phyloP scores from a whole-genome alignment of 2,797 vertebrate species.

The Oreochromis mossambicus region DNA sequence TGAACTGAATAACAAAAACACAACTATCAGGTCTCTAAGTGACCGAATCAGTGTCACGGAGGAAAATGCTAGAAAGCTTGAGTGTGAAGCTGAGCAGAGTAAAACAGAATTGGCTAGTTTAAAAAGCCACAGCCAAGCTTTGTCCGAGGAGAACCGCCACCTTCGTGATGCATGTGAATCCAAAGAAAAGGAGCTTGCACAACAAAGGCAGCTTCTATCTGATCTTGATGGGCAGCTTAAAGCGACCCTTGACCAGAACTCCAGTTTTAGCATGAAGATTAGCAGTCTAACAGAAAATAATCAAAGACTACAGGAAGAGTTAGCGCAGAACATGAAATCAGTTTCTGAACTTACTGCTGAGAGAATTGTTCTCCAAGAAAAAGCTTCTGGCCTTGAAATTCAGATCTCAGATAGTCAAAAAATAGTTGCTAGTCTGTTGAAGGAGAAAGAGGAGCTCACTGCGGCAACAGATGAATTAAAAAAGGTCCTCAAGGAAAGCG shows the following conservation, averaged over 20 bases:
- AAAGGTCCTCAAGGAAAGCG: constrained; percentile 63
- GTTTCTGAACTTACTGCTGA: constrained; percentile 58
- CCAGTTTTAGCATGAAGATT: constrained; percentile 58
- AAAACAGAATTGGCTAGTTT: constrained; percentile 31
- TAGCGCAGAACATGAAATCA: constrained; percentile 53
- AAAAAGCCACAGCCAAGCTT: constrained; percentile 30
- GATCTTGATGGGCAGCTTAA: constrained; percentile 60
- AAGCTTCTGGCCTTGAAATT: constrained; percentile 53
- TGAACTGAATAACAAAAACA: constrained; percentile 55
- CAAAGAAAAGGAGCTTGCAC: constrained; percentile 66
- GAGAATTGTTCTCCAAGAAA: constrained; percentile 61
- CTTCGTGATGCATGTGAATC: constrained; percentile 59
- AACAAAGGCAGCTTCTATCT: constrained; percentile 55
- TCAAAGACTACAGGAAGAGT: constrained; percentile 69
- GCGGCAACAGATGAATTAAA: constrained; percentile 66
- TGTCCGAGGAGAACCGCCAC: constrained; percentile 50
- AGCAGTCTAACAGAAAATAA: constrained; percentile 67
- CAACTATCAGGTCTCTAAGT: constrained; percentile 48
- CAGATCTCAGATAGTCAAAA: constrained; percentile 68
- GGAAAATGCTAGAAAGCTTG: constrained; percentile 61
- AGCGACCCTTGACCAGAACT: constrained; percentile 41
- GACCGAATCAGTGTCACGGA: constrained; percentile 51
- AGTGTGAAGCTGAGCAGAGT: constrained; percentile 47
- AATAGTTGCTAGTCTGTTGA: constrained; percentile 55
- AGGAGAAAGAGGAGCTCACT: constrained; percentile 73